Evolutionary conservation across 2,113 vertebrate species (phyloP).

Genomic region (Mellivora capensis): DNA sequence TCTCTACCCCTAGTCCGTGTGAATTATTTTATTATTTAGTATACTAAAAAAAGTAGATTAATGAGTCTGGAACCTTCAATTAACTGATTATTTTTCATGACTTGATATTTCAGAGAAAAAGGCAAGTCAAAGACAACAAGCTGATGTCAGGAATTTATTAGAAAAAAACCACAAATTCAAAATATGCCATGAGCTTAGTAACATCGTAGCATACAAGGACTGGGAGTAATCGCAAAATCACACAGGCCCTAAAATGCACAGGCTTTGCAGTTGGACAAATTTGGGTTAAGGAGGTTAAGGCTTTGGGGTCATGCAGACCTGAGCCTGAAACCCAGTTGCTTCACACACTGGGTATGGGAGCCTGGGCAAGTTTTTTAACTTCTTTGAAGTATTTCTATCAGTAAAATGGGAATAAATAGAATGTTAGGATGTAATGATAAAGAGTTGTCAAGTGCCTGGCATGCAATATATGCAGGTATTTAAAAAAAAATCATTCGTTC

Average conservation of each 20-base stretch:
- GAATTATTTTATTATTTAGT: constrained; percentile 2
- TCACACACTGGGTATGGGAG: neutral
- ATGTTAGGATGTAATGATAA: neutral
- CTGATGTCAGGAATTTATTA: neutral
- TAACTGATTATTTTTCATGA: neutral
- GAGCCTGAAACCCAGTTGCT: neutral
- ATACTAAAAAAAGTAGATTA: neutral
- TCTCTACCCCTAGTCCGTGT: neutral
- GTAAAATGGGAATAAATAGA: neutral
- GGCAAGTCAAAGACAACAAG: neutral
- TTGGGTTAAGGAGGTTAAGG: neutral
- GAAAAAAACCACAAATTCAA: neutral
- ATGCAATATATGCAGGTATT: neutral
- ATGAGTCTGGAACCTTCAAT: neutral
- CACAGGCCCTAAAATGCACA: neutral
- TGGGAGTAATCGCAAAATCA: neutral
- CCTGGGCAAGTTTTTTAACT: neutral
- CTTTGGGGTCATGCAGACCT: neutral
- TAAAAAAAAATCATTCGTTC: neutral
- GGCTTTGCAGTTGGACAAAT: neutral
- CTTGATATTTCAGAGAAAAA: neutral
- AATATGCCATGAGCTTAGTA: neutral
- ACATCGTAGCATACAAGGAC: neutral
- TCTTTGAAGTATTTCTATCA: neutral
- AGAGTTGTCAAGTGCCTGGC: neutral